A percentile compares a stretch with the other conserved stretches of the same genome.
These are phyloP conservation scores for Drosophila arizonae DNA, from an alignment of 1,140 invertebrate species.

Conservation along the genomic window DNA sequence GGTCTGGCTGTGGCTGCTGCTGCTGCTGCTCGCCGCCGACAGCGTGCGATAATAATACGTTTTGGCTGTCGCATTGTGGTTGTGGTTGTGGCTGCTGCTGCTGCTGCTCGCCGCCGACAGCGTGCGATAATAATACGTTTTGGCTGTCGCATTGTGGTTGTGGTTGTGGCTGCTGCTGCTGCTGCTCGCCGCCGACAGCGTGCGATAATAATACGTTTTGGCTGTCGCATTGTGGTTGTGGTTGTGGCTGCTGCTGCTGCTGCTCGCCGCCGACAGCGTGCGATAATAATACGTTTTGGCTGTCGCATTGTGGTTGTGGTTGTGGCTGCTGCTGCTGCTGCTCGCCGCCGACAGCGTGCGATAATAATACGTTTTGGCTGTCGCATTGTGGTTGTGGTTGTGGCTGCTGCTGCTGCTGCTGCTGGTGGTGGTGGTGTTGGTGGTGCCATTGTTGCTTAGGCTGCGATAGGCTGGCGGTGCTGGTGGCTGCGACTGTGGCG, in stretches of 20 bases:
- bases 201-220: slow-evolving; percentile 74
- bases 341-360: slow-evolving; percentile 73
- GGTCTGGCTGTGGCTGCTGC: slow-evolving; percentile 41
- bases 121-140: slow-evolving; percentile 74
- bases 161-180: slow-evolving; percentile 44
- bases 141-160: slow-evolving; percentile 29
- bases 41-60: slow-evolving; percentile 74
- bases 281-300: slow-evolving; percentile 72
- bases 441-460: slow-evolving; percentile 55
- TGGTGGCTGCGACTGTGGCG: slow-evolving; percentile 24
- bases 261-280: slow-evolving; percentile 70
- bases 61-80: slow-evolving; percentile 39
- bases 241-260: slow-evolving; percentile 47
- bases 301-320: slow-evolving; percentile 15
- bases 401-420: slow-evolving; percentile 53
- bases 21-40: slow-evolving; percentile 71
- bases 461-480: slow-evolving; percentile 75
- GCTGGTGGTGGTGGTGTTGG: not conserved
- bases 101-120: slow-evolving; percentile 70
- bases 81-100: slow-evolving; percentile 35
- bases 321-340: slow-evolving; percentile 45
- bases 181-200: slow-evolving; percentile 70
- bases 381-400: slow-evolving; percentile 16
- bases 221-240: slow-evolving; percentile 21
- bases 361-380: slow-evolving; percentile 67